phyloP scores from a whole-genome alignment of 2,888 invertebrate species.

The Caenorhabditis angaria region DNA sequence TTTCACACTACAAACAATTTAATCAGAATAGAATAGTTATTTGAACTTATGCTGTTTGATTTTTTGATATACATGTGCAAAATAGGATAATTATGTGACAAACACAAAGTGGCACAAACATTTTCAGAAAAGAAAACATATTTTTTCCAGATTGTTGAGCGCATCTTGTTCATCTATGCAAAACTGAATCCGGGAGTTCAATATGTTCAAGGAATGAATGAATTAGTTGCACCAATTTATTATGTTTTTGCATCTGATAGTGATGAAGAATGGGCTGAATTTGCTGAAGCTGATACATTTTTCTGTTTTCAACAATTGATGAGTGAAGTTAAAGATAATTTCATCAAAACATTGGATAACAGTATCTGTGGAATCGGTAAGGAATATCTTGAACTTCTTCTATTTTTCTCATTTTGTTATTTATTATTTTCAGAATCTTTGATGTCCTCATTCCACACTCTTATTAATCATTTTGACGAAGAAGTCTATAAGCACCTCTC shows the following conservation, averaged over 20 bases:
- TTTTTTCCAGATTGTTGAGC: constrained; percentile 78
- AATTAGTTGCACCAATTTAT: constrained; percentile 97
- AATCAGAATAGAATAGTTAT: too few relatives aligned
- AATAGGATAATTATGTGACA: too few relatives aligned
- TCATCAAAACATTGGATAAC: constrained; percentile 91
- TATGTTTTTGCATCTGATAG: constrained; percentile 93
- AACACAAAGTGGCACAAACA: not conserved
- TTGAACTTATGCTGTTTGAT: too few relatives aligned
- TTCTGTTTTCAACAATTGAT: constrained; percentile 97
- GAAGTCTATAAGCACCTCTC: constrained; percentile 83
- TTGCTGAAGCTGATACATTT: constrained; percentile 96
- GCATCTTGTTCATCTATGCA: constrained; percentile 94
- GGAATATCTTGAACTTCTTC: too few relatives aligned
- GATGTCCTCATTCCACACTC: constrained; percentile 84
- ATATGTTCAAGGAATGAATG: constrained; percentile 91
- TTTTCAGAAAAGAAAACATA: not conserved
- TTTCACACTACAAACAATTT: too few relatives aligned
- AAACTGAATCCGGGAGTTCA: constrained; percentile 97
- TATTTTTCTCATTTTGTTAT: not conserved
- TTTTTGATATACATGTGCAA: too few relatives aligned
- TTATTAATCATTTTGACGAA: constrained; percentile 83
- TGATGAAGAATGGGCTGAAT: constrained; percentile 83
- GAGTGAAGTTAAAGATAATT: constrained; percentile 92
- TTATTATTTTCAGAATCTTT: constrained; percentile 74
- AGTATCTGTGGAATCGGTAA: constrained; percentile 69